A percentile compares a stretch with the other conserved stretches of the same genome.
Evolutionary conservation across 1,140 invertebrate genomes (phyloP).

Genomic region (Drosophila funebris): DNA sequence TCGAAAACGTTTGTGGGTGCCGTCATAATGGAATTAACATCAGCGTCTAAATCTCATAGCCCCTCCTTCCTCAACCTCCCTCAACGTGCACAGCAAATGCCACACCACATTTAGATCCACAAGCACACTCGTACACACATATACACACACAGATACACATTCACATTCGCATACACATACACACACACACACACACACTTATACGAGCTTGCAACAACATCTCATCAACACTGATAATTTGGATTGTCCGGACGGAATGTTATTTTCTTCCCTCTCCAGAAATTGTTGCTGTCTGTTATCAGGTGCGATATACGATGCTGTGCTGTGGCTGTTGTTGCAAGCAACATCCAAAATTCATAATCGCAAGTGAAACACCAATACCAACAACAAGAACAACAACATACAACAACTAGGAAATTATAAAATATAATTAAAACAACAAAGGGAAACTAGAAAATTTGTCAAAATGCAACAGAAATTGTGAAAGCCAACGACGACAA

Average conservation of each 20-base stretch:
- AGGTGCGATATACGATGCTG: too few species aligned
- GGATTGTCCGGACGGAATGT: neutral
- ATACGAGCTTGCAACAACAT: neutral
- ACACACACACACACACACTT: slow-evolving; percentile 14
- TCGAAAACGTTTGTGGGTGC: too few species aligned
- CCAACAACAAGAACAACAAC: slow-evolving; percentile 3
- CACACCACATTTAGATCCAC: slow-evolving; percentile 36
- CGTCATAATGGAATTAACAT: slow-evolving; percentile 12
- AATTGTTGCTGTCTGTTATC: neutral
- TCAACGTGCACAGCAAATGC: slow-evolving; percentile 14
- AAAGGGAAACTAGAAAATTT: slow-evolving; percentile 74
- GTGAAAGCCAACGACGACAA: slow-evolving; percentile 56
- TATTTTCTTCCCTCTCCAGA: neutral
- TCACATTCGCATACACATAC: too few species aligned
- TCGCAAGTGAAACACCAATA: slow-evolving; percentile 5
- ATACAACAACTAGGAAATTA: slow-evolving; percentile 76
- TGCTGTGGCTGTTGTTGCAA: too few species aligned
- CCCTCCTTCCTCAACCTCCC: neutral
- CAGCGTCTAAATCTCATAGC: slow-evolving; percentile 44
- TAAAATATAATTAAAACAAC: slow-evolving; percentile 63
- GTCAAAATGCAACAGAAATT: slow-evolving; percentile 62
- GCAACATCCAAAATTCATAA: neutral
- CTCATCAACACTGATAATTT: neutral
- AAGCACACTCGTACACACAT: slow-evolving; percentile 27
- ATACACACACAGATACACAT: slow-evolving; percentile 20